Percentiles rank a stretch among this genome's conserved stretches.
These are phyloP conservation scores for Lepidothrix coronata DNA, from an alignment of 2,113 vertebrate genomes.

Conservation along the genomic window DNA sequence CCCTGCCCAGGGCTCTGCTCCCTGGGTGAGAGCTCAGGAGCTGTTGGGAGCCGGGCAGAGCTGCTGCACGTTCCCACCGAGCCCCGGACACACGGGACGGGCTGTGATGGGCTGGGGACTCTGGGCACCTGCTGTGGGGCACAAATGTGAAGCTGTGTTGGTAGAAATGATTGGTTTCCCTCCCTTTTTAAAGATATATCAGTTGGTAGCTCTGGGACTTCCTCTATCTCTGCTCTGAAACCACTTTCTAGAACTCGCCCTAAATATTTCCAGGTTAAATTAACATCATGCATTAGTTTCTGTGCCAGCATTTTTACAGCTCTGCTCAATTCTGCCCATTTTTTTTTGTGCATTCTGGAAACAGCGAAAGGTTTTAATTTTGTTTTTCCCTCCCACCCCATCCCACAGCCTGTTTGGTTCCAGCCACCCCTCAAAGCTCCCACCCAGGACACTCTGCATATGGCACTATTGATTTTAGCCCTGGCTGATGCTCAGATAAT, in stretches of 20 bases:
- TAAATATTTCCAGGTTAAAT: background rate
- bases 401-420: background rate
- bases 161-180: background rate
- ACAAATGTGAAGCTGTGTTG: too few relatives aligned
- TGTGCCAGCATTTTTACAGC: background rate
- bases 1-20: background rate
- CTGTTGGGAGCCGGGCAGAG: background rate
- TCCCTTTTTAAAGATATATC: rapidly evolving
- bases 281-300: rapidly evolving
- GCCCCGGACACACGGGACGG: rapidly evolving
- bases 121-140: background rate
- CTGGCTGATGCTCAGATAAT: background rate
- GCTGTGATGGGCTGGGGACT: too few relatives aligned
- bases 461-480: background rate
- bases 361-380: rapidly evolving
- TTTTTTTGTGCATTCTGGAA: background rate
- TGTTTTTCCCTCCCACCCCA: background rate
- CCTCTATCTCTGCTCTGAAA: background rate
- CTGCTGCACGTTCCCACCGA: rapidly evolving
- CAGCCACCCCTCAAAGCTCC: background rate
- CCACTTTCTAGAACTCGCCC: background rate
- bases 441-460: background rate
- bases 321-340: too few relatives aligned
- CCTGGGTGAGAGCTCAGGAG: background rate
- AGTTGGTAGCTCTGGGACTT: background rate